Conservation (phyloP, 2,888 invertebrate species). For the Brachypterus glaber region DNA sequence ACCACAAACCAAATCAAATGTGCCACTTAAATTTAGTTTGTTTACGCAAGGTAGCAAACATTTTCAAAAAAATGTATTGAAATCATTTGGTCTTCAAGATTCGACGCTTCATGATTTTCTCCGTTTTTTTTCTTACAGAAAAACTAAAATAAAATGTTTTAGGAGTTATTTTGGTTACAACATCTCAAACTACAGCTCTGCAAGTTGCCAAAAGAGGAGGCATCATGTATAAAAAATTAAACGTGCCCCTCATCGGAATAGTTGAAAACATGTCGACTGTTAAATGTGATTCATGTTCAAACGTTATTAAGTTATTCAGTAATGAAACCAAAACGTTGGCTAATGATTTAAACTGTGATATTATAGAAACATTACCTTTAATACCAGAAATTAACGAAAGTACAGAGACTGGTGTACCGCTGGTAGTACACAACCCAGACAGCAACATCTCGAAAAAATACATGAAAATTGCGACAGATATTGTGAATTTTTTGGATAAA, state of each 20-base stretch:
- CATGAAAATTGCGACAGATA: slow-evolving; percentile 25
- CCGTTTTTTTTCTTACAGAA: no score
- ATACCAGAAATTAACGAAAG: slow-evolving; percentile 57
- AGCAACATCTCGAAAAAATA: slow-evolving; percentile 23
- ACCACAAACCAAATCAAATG: no score
- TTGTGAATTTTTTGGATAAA: slow-evolving; percentile 25
- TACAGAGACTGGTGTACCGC: slow-evolving; percentile 65
- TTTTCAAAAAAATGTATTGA: no score
- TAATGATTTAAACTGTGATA: slow-evolving; percentile 52
- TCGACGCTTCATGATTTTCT: no score
- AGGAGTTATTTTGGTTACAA: slow-evolving; percentile 85
- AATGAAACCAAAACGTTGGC: slow-evolving; percentile 53
- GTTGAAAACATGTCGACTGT: slow-evolving; percentile 85
- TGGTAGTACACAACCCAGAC: slow-evolving; percentile 57
- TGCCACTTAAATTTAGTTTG: no score
- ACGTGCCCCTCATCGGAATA: slow-evolving; percentile 76
- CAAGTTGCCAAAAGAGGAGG: slow-evolving; percentile 80
- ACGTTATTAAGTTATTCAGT: slow-evolving; percentile 65
- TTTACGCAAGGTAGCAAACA: no score
- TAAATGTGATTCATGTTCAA: slow-evolving; percentile 66
- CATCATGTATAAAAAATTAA: slow-evolving; percentile 77
- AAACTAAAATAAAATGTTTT: no score
- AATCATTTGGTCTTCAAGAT: no score
- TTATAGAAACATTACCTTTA: slow-evolving; percentile 66
- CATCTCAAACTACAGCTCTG: slow-evolving; percentile 81